Evolutionary conservation across 2,797 vertebrate species (phyloP).

Genomic region (Diceros bicornis): DNA sequence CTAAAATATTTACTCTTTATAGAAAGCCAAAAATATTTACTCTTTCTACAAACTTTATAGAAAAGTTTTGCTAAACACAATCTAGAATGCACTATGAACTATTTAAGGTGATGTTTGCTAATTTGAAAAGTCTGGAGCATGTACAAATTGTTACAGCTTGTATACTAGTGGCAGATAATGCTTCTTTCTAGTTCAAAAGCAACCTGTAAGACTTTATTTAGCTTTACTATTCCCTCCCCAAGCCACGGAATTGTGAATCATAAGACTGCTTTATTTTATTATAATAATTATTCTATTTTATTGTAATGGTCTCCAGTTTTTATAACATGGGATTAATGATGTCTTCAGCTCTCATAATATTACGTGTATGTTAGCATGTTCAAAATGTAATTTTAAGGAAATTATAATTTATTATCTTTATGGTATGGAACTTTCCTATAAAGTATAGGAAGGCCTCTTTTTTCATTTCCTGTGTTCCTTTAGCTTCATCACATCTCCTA

Average conservation of each 20-base stretch:
- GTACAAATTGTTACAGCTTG: background rate
- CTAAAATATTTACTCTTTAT: background rate
- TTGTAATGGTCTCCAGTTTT: background rate
- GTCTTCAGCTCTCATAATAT: background rate
- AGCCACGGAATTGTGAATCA: background rate
- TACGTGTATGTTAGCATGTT: background rate
- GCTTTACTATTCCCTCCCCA: background rate
- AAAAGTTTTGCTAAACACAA: background rate
- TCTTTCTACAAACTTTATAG: background rate
- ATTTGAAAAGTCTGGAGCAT: background rate
- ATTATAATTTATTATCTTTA: background rate
- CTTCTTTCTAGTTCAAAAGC: background rate
- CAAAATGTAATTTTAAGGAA: constrained; percentile 1
- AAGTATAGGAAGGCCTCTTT: background rate
- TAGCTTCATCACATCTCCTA: background rate
- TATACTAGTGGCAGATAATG: background rate
- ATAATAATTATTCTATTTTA: background rate
- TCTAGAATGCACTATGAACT: background rate
- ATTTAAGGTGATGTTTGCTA: background rate
- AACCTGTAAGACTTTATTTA: background rate
- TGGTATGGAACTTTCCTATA: background rate
- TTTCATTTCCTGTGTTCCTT: background rate
- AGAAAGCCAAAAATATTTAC: background rate
- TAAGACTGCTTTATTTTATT: background rate
- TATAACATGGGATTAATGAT: constrained; percentile 14